phyloP scores from a whole-genome alignment of 1,140 invertebrate species.

The Drosophila azteca region DNA sequence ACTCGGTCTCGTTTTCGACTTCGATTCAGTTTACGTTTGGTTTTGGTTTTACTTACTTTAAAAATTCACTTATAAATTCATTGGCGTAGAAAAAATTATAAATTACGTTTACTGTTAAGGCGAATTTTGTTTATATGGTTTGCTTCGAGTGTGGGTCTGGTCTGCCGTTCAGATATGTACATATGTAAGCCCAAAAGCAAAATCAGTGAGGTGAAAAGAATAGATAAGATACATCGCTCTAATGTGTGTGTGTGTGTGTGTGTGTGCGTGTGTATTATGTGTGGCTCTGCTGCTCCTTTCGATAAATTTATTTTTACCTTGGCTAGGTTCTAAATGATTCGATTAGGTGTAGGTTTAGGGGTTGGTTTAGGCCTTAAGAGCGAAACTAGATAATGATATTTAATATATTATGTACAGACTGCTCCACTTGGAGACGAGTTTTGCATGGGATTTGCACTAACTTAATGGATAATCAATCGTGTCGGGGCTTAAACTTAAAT shows the following conservation, averaged over 20 bases:
- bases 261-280: constrained; percentile 20
- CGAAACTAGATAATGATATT: constrained; percentile 49
- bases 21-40: constrained; percentile 12
- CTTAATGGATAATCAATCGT: constrained; percentile 53
- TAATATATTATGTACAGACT: constrained; percentile 53
- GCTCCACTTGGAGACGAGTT: constrained; percentile 21
- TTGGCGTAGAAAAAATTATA: constrained; percentile 59
- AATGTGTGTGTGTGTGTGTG: constrained; percentile 37
- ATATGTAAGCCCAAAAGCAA: constrained; percentile 13
- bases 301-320: constrained; percentile 50
- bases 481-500: constrained; percentile 50
- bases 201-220: constrained; percentile 34
- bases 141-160: not conserved
- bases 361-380: constrained; percentile 19
- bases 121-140: constrained; percentile 23
- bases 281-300: constrained; percentile 19
- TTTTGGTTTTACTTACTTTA: constrained; percentile 35
- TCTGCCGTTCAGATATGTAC: constrained; percentile 34
- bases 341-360: constrained; percentile 26
- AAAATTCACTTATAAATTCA: constrained; percentile 54
- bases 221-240: constrained; percentile 20
- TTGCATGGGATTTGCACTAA: constrained; percentile 61
- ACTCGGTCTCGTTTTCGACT: constrained; percentile 27
- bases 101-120: constrained; percentile 36
- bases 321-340: constrained; percentile 60